Evolutionary conservation across 1,140 invertebrate species (phyloP).

Genomic region (Pogonomyrmex barbatus): DNA sequence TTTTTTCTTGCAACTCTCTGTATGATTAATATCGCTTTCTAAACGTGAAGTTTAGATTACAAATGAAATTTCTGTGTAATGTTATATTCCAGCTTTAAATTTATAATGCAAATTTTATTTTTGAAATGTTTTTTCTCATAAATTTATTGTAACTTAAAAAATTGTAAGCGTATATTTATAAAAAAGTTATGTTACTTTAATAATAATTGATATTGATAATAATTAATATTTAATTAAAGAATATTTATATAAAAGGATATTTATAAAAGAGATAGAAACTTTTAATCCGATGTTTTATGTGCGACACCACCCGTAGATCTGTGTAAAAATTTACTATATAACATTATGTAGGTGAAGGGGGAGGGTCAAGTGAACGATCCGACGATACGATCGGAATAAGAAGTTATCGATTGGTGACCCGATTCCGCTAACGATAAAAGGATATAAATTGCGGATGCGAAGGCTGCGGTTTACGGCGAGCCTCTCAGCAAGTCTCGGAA

Average conservation of each 20-base stretch:
- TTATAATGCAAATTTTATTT: neutral
- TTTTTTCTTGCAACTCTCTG: neutral
- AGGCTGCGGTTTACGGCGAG: slow-evolving; percentile 51
- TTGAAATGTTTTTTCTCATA: neutral
- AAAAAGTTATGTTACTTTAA: neutral
- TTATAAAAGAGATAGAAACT: neutral
- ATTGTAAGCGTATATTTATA: neutral
- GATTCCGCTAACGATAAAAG: slow-evolving; percentile 62
- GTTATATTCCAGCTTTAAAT: neutral
- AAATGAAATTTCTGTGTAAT: neutral
- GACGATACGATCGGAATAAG: slow-evolving; percentile 14
- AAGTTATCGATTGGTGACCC: slow-evolving; percentile 46
- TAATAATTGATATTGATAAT: neutral
- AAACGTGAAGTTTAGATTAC: no score
- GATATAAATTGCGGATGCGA: slow-evolving; percentile 57
- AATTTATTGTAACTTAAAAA: neutral
- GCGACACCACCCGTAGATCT: neutral
- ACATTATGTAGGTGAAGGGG: neutral
- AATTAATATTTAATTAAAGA: neutral
- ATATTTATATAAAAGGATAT: neutral
- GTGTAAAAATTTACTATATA: neutral
- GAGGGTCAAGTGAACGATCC: neutral
- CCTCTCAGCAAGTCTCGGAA: neutral
- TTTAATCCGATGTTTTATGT: neutral
- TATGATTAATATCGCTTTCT: neutral